phyloP scores from a whole-genome alignment of 2,888 invertebrate genomes.

The Eupithecia insigniata region DNA sequence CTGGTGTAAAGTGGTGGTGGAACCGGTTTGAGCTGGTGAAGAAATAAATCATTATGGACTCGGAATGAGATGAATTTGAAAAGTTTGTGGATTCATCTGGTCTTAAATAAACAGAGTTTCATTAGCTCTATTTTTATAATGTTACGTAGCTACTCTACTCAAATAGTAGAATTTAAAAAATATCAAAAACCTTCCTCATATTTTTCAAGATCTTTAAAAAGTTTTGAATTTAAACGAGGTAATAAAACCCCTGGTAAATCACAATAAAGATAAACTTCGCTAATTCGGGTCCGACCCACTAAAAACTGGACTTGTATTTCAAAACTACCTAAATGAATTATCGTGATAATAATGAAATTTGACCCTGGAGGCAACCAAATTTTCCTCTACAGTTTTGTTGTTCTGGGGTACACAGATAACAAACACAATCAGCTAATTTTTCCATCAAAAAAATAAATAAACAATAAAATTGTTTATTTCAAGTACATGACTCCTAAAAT shows the following conservation, averaged over 20 bases:
- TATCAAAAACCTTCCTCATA: not conserved
- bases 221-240: not conserved
- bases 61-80: no score
- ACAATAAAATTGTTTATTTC: no score
- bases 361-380: conserved; percentile 16
- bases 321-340: conserved; percentile 26
- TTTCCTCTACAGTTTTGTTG: conserved; percentile 4
- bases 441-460: no score
- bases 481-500: no score
- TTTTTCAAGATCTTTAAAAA: not conserved
- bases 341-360: conserved; percentile 35
- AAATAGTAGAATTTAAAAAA: not conserved
- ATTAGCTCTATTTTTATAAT: not conserved
- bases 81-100: no score
- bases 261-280: conserved; percentile 3
- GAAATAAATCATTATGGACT: not conserved
- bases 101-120: not conserved
- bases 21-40: conserved; percentile 58
- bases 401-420: conserved; percentile 43
- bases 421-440: not conserved
- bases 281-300: not conserved
- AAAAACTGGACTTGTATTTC: conserved; percentile 10
- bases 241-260: conserved; percentile 1
- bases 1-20: conserved; percentile 57
- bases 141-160: not conserved